Base-by-base conservation (phyloP, 2,888 invertebrate species). In the Fragum fragum region DNA sequence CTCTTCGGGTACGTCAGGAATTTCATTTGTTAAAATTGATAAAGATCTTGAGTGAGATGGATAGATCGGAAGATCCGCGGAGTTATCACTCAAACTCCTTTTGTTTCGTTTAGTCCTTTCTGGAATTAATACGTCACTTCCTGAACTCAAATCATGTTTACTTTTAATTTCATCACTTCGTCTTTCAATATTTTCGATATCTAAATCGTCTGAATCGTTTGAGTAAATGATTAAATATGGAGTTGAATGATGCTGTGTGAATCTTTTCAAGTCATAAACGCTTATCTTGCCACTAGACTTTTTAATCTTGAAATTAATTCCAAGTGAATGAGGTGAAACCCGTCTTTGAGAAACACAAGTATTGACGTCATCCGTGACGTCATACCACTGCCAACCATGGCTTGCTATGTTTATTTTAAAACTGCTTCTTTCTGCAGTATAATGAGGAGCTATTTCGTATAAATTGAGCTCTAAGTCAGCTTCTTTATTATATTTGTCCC, bases 211-310 rank as follows among this genome's bases (percentile, higher is more conserved):
- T 28, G 91, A 93, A 78, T 94, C 94, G 81, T 94, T 94, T 14
- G 94, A 93, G 86, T 93, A 94, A 28, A 94, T 90, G 26, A 94
- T 88, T 66, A 94, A 90, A 81, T 93, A 94, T 36, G 94, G 94
- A 73, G 90, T 83, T 18, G 93, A 92, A 80, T 92, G 89, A 52
- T 91, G 90, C 42, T 90, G 85, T 18, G 92, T 83, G 61, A 94
- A 91, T 74, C 89, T 88, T 73, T 90, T 90, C 42, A 94, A 82
- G 21, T 91, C 83, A 55, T 93, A 75, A 6, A 86, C 52, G 53
- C 85, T 83, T 39, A 81, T 71, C 36, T 87, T 88, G 21, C 92
- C 91, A 69, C 90, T 89, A 6, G 86, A 63, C 61, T 88, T 90
- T 32, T 87, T 85, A 21, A 86, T 73, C 73, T 89, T 86, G 79